A percentile compares a stretch with the other conserved stretches of the same genome.
These are phyloP conservation scores for Ianthella basta DNA, from an alignment of 37 sponge, comb jelly and placozoan genomes.

Conservation along the genomic window DNA sequence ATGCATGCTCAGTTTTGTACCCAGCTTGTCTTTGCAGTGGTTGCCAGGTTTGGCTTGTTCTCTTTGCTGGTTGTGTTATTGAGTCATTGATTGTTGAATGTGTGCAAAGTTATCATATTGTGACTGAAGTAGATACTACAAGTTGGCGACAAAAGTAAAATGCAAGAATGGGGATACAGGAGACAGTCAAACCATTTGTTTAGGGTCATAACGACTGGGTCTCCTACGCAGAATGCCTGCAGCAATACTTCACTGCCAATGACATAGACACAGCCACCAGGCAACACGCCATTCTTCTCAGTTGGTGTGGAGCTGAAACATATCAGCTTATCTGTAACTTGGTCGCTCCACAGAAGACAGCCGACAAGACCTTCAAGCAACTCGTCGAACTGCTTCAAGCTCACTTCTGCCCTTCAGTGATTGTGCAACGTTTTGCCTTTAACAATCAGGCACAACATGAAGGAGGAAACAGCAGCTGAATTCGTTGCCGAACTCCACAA, in stretches of 20 bases:
- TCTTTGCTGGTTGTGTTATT: too few relatives aligned
- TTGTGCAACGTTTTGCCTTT: conserved; percentile 21
- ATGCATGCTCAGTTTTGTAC: too few relatives aligned
- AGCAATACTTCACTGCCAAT: conserved; percentile 15
- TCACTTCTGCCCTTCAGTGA: conserved; percentile 17
- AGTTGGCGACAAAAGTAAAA: not conserved
- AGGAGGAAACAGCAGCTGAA: conserved; percentile 18
- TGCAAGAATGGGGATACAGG: not conserved
- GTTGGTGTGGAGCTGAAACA: not conserved
- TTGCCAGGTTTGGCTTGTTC: too few relatives aligned
- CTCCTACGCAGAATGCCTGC: conserved; percentile 8
- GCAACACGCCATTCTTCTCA: conserved; percentile 18
- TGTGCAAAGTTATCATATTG: too few relatives aligned
- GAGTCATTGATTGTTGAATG: too few relatives aligned
- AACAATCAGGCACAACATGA: not conserved
- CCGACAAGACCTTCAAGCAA: conserved; percentile 10
- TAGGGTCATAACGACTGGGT: conserved; percentile 15
- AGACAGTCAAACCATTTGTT: not conserved
- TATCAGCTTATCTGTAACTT: not conserved
- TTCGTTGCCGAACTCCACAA: conserved; percentile 6
- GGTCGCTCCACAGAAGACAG: not conserved
- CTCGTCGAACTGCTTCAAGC: not conserved
- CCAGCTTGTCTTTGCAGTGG: too few relatives aligned
- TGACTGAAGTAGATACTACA: too few relatives aligned
- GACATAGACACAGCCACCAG: not conserved